Conservation (phyloP, 1,140 invertebrate genomes). For the Lamellibrachia luymesi region DNA sequence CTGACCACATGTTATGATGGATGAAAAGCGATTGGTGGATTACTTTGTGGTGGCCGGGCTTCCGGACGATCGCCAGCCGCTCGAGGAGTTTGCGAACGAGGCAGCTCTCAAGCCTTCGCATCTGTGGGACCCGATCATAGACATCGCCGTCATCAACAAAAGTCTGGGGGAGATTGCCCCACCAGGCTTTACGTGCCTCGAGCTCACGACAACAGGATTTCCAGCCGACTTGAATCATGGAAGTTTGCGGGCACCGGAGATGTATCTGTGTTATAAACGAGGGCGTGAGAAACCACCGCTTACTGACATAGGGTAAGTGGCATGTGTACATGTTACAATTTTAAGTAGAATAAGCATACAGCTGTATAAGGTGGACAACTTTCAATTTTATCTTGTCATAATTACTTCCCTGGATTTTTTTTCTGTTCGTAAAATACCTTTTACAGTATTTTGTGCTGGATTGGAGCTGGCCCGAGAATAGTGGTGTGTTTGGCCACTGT, state of each 20-base stretch:
- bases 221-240: slow-evolving; percentile 95
- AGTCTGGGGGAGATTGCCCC: slow-evolving; percentile 57
- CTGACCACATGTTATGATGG: slow-evolving; percentile 36
- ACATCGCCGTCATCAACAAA: slow-evolving; percentile 88
- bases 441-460: no score
- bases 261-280: slow-evolving; percentile 87
- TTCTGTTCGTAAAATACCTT: no score
- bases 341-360: no score
- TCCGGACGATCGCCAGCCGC: slow-evolving; percentile 73
- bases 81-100: slow-evolving; percentile 82
- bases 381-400: no score
- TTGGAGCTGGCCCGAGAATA: no score
- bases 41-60: slow-evolving; percentile 98
- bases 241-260: slow-evolving; percentile 86
- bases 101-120: slow-evolving; percentile 70
- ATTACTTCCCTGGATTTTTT: no score
- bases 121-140: slow-evolving; percentile 86
- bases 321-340: not conserved
- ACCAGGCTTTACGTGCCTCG: slow-evolving; percentile 77
- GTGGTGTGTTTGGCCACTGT: no score
- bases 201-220: slow-evolving; percentile 74
- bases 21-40: slow-evolving; percentile 65
- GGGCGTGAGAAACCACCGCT: slow-evolving; percentile 93
- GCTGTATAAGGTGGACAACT: no score
- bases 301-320: slow-evolving; percentile 89